Evolutionary conservation across 1,140 invertebrate species (phyloP), one percentile per base, ranked within the genome.

Genomic region (Helicoverpa armigera): DNA sequence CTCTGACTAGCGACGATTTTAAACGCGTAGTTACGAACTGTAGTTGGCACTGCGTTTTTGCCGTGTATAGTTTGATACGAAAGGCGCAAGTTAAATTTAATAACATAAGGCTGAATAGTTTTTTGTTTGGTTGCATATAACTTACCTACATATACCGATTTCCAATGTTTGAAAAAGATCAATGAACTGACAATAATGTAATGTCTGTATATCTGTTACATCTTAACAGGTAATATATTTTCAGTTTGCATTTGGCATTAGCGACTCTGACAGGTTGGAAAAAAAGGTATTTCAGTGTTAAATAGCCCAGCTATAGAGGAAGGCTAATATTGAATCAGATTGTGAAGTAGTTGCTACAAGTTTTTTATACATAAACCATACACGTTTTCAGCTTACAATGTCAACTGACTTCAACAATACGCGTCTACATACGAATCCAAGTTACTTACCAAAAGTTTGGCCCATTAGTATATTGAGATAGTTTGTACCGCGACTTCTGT

Each of bases 1-100:
- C 63, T 79, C 65, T 60, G 54, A 80, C 43, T 80, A 29, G 29
- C 50, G 12, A 78, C 63, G 61, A 78, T 56, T 78, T 75, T 67
- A 31, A 23, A 67, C 29, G 75, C 50, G 75, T 61, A 23, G 10
- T 43, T 23, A 13, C 18, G 43, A 61, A 75, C 12, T 23, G 18
- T 18, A 16, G 10, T 60, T 35, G 50, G 12, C 3, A 14, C 13
- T 54, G 14, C 43, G 18, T 14, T 18, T 5, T 18, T 18, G 2
- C 61, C 13, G 11, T 12, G 5, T 31, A 1, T 1, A 10, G 12
- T 70, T 54, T 70, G 2, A 3, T 31, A 31, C 0, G 16, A 23
- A 18, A 7, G 51, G 12, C n/a, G n/a, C n/a, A n/a, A n/a, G n/a
- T n/a, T n/a, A n/a, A n/a, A n/a, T n/a, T n/a, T n/a, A n/a, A n/a